phyloP scores from a whole-genome alignment of 2,888 invertebrate genomes.

The Phyto melanocephala region DNA sequence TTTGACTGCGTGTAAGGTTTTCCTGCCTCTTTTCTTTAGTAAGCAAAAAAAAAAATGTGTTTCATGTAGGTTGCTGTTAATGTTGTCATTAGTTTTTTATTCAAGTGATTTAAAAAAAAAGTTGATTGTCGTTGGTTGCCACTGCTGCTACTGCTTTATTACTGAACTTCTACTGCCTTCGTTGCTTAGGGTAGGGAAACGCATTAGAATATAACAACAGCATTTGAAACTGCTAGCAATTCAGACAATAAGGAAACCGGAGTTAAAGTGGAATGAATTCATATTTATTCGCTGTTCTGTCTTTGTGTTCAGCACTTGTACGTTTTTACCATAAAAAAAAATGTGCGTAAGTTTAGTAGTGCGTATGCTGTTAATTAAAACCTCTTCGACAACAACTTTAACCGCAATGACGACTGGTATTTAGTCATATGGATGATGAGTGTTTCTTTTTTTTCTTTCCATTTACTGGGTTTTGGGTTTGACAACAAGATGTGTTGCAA shows the following conservation, averaged over 20 bases:
- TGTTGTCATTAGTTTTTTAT: slow-evolving; percentile 45
- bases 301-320: background rate
- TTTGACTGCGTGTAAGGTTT: background rate
- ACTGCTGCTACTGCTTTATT: background rate
- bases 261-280: background rate
- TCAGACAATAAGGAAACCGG: slow-evolving; percentile 6
- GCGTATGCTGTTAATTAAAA: slow-evolving; percentile 51
- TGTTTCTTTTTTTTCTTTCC: background rate
- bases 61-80: slow-evolving; percentile 29
- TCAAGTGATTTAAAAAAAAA: slow-evolving; percentile 19
- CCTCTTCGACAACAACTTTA: background rate
- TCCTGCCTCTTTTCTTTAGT: background rate
- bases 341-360: slow-evolving; percentile 49
- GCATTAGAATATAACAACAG: background rate
- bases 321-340: slow-evolving; percentile 1
- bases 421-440: slow-evolving; percentile 38
- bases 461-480: background rate
- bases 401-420: background rate
- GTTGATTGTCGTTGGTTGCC: slow-evolving; percentile 7
- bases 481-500: background rate
- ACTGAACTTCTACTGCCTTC: slow-evolving; percentile 2
- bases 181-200: background rate
- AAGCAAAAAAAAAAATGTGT: background rate
- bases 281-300: slow-evolving; percentile 19
- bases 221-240: background rate